Base-by-base conservation (phyloP, 2,797 vertebrate species). In the Macropodus opercularis region DNA sequence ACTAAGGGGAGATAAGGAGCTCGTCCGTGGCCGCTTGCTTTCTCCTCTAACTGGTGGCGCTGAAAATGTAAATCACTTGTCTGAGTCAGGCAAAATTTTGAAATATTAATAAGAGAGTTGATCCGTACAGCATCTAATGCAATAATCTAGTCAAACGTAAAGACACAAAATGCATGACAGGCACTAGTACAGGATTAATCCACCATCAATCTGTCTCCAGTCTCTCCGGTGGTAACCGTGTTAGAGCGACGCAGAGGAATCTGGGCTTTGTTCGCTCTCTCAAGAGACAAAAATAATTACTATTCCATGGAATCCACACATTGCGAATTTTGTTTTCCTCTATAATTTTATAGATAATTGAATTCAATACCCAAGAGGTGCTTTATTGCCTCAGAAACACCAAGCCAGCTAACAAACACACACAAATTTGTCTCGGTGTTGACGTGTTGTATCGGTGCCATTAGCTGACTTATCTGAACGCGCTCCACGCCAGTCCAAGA, bases 291-390 rank as follows among this genome's bases (percentile, higher is more conserved):
- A 67, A 66, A 81, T 84, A 84, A 86, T 86, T 72, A 82, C 69
- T 75, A 84, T 81, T 72, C 66, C 80, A 49, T 70, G 66, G 80
- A 82, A 80, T 62, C 63, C 69, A 84, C 77, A 78, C 75, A 69
- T 72, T 79, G 65, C 64, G 47, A 82, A 83, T 85, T 73, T 80
- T 81, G 66, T 80, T 85, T 75, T 82, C 74, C 67, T 71, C 66
- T 60, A 48, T 81, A 80, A 84, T 84, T 81, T 77, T 77, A 65
- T 62, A 52, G 65, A 78, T 85, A 88, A 88, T 87, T 83, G 70
- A 84, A 88, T 83, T 77, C 79, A 68, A 64, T 49, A 59, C 75
- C 79, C 79, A 31, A 1, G 67, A 76, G 85, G 75, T 63, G 41
- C 60, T 35, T 43, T 40, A 59, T 56, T 29, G 63, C 46, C 39